Conservation (phyloP, 2,888 invertebrate genomes). For the Ennomos erosarius region DNA sequence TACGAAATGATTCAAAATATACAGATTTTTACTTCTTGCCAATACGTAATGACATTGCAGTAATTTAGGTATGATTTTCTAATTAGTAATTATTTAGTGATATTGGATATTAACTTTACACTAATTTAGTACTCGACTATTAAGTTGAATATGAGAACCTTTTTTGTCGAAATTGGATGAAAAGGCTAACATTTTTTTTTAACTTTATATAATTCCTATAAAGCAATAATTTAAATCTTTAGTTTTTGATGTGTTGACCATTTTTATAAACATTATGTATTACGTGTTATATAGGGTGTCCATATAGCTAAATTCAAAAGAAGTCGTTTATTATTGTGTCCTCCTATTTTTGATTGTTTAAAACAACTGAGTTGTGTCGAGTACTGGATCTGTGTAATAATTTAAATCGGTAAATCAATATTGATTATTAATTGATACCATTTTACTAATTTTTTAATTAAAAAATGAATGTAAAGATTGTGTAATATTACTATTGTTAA, state of each 20-base stretch:
- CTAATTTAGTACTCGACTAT: background rate
- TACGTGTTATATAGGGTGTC: no score
- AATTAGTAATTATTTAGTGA: background rate
- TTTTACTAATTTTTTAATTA: background rate
- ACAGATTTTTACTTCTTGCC: constrained; percentile 63
- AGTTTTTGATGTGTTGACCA: no score
- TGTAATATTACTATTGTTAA: constrained; percentile 52
- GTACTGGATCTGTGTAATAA: background rate
- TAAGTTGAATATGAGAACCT: background rate
- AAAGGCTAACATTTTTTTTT: no score
- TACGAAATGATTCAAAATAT: constrained; percentile 57
- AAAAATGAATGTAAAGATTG: constrained; percentile 16
- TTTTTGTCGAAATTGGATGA: no score
- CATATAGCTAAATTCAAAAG: no score
- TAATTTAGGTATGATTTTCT: constrained; percentile 16
- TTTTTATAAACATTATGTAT: no score
- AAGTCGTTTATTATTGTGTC: no score
- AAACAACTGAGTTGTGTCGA: background rate
- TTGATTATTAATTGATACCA: background rate
- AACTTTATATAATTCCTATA: no score
- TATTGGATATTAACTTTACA: background rate
- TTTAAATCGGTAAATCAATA: constrained; percentile 1
- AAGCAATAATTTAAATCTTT: no score
- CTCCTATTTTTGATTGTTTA: no score
- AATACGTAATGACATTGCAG: constrained; percentile 49